Base-by-base conservation (phyloP, 2,888 invertebrate species). In the Clistopyga incitator region DNA sequence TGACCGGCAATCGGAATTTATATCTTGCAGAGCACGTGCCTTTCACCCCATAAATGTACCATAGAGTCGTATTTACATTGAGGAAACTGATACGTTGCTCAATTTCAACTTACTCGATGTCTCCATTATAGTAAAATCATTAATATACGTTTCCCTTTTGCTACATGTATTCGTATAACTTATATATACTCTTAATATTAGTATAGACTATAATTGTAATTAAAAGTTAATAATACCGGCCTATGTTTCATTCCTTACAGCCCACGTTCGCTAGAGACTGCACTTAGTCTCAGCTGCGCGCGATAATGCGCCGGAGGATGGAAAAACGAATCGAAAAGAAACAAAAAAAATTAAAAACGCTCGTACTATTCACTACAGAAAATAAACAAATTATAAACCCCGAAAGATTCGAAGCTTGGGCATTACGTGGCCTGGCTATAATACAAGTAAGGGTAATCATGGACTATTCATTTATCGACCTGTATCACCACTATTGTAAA, bases 231-330 rank as follows among this genome's bases (percentile, higher is more conserved):
- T 67, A 75, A 61, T 75, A 47, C 29, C 10, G 20, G n/a, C 42
- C 13, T 78, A 76, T 71, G 3, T 87, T 89, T 86, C 86, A 71
- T 89, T 88, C 65, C 38, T 91, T 93, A 74, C 92, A 93, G 93
- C 92, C 88, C 90, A 91, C 88, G 90, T 87, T 88, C 88, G 90
- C 89, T 93, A 93, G 92, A 91, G 90, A 90, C 89, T 86, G 85
- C 82, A 85, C 68, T 54, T 76, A 76, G 80, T 84, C 80, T 80
- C 83, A 38, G 68, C 77, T 23, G 74, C 64, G 72, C 64, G 83
- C 64, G 52, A 74, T 18, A 59, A 78, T 64, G 80, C 81, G 77
- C 82, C 81, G 47, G 80, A 78, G 82, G 80, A 85, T 34, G 80
- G 72, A 71, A 72, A 77, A 65, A 78, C 77, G 78, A 76, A 67